Evolutionary conservation across 1,140 invertebrate species (phyloP).

Genomic region (Oscheius sp.): DNA sequence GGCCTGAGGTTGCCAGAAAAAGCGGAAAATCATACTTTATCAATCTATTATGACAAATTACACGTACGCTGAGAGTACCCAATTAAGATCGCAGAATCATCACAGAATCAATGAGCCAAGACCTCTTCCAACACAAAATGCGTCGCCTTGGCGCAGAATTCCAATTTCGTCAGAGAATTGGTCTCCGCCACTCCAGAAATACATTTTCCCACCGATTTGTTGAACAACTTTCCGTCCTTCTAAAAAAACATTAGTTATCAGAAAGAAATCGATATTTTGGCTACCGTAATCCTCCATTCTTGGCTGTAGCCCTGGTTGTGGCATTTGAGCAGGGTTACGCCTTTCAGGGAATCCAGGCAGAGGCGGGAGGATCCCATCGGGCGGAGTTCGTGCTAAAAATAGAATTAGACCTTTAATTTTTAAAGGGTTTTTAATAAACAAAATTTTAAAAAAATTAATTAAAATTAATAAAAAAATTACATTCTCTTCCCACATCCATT

Average conservation of each 20-base stretch:
- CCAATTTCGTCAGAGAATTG: not conserved
- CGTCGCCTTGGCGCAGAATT: conserved; percentile 22
- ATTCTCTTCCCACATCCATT: conserved; percentile 25
- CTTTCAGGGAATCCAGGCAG: conserved; percentile 38
- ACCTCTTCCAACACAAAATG: not conserved
- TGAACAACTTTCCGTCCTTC: conserved; percentile 33
- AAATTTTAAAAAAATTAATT: not conserved
- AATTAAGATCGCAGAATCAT: too few species aligned
- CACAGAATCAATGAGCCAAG: too few species aligned
- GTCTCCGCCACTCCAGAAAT: conserved; percentile 5
- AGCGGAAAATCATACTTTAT: too few species aligned
- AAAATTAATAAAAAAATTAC: not conserved
- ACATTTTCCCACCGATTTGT: conserved; percentile 20
- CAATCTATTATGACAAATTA: too few species aligned
- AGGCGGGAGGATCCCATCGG: conserved; percentile 42
- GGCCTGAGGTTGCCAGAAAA: too few species aligned
- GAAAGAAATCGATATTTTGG: not conserved
- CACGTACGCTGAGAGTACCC: too few species aligned
- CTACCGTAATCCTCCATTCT: conserved; percentile 37
- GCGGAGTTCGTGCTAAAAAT: conserved; percentile 28
- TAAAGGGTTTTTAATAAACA: not conserved
- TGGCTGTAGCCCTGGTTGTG: conserved; percentile 38
- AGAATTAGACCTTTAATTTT: too few species aligned
- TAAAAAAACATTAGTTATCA: conserved; percentile 4
- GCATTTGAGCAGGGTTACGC: conserved; percentile 37